Evolutionary conservation across 2,797 vertebrate species (phyloP), one percentile per base, ranked within the genome.

Genomic region (Premnoplex brunnescens): DNA sequence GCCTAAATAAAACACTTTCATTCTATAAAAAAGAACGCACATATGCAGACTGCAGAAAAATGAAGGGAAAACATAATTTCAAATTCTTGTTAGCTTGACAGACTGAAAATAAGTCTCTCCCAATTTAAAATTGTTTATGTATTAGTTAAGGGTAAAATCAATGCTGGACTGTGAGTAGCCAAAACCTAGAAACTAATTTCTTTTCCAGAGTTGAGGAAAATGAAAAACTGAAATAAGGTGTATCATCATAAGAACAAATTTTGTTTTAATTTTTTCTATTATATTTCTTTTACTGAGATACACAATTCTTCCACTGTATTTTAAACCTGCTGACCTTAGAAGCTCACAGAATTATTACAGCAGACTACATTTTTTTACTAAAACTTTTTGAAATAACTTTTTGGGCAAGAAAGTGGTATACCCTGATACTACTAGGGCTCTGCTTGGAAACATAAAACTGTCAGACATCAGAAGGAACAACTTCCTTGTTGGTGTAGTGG

Each of bases 71-170:
- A 63, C 5, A 71, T 41, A 0, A 91, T 92, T 94, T 80, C 34
- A 71, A 51, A 34, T 77, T 77, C 37, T 80, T 71, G 4, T 79
- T 93, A 82, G 19, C 54, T 23, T 91, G 55, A 79, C 52, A 92
- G 85, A 58, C 58, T 60, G 54, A 83, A 96, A 95, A 74, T 67
- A 91, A 93, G 28, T 60, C 54, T 55, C 26, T 62, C 41, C 80
- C 22, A 58, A 85, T n/a, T 26, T 74, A 87, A 93, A 94, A 68
- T 71, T 64, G 4, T 77, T 91, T 60, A 72, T 75, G 24, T 51
- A 77, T 89, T 85, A 78, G 71, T 80, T 77, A 82, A 34, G 28
- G 24, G 22, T 91, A 89, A 95, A 93, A 89, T 89, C 69, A 83
- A 58, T 77, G 72, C 49, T 63, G 37, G 67, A 68, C 37, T 74